These are phyloP conservation scores for Calidris pygmaea DNA, from an alignment of 2,113 vertebrate species.

Conservation along the genomic window DNA sequence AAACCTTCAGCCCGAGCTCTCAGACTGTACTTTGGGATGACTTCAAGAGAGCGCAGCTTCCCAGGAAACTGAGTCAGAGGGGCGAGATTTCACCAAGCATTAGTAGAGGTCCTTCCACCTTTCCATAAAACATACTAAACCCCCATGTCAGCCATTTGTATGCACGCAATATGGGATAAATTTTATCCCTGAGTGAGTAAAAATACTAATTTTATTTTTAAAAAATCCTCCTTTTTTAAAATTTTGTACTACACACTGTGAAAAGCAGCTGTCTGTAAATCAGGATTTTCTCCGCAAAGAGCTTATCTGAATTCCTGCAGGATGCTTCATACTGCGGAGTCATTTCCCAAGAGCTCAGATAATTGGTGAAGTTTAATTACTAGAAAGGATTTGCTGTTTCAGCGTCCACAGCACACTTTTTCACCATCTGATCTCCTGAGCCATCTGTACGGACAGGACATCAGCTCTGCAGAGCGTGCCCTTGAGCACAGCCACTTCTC, in stretches of 20 bases:
- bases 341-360: neutral
- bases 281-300: neutral
- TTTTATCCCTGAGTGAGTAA: neutral
- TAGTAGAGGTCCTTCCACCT: neutral
- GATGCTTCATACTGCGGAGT: neutral
- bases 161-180: neutral
- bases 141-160: neutral
- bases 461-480: neutral
- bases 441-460: neutral
- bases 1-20: neutral
- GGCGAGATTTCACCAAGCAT: neutral
- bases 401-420: neutral
- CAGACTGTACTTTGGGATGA: neutral
- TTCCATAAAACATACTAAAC: neutral
- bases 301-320: neutral
- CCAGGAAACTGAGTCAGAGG: neutral
- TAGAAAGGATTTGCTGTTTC: neutral
- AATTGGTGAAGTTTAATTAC: neutral
- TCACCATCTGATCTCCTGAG: neutral
- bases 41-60: neutral
- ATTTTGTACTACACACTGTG: neutral
- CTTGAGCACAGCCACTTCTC: neutral
- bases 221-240: neutral
- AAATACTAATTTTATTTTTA: neutral
- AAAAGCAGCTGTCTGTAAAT: neutral